Base-by-base conservation (phyloP, 1,140 invertebrate genomes). In the Telenomus remus region DNA sequence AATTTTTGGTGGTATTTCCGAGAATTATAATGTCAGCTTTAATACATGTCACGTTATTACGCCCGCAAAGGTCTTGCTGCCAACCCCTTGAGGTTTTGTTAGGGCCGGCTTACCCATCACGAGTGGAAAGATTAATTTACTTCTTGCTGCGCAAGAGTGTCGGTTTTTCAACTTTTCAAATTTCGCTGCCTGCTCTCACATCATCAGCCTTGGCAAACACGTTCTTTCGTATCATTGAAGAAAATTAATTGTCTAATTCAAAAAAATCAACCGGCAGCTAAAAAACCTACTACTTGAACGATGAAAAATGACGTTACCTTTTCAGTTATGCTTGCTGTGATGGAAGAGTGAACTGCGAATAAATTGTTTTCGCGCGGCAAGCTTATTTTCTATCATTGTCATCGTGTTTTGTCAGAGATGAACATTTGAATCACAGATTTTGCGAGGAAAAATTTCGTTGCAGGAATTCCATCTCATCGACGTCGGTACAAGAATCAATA, bases 81-180 rank as follows among this genome's bases (percentile, higher is more conserved):
- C n/a, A 56, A 57, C 59, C 68, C 66, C 68, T 63, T 71, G 50
- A 57, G 59, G 68, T 59, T 57, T 71, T 57, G 59, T 71, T 63
- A 71, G 68, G 59, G 59, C 63, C 56, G 53, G 59, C 42, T 63
- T 71, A 71, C 46, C 33, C 59, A 57, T 63, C 53, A 57, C 4
- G 42, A 71, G 59, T 57, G 46, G 68, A 34, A 71, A 71, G 68
- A 71, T 71, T 71, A 71, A 71, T 71, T 63, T 49, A 70, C 37
- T 70, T 61, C 56, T 59, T 54, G 59, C 9, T 19, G 43, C 37
- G 37, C 9, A 57, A 64, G 50, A 15, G 39, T 16, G 0, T 46
- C 11, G 33, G 8, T 47, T 54, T 64, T 19, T 9, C n/a, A 42
- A 16, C 11, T 59, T 59, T 59, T 48, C 3, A 16, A 37, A 59